Evolutionary conservation across 2,888 invertebrate genomes (phyloP), one percentile per base, ranked within the genome.

Genomic region (Spatulosminthurus flaviceps): DNA sequence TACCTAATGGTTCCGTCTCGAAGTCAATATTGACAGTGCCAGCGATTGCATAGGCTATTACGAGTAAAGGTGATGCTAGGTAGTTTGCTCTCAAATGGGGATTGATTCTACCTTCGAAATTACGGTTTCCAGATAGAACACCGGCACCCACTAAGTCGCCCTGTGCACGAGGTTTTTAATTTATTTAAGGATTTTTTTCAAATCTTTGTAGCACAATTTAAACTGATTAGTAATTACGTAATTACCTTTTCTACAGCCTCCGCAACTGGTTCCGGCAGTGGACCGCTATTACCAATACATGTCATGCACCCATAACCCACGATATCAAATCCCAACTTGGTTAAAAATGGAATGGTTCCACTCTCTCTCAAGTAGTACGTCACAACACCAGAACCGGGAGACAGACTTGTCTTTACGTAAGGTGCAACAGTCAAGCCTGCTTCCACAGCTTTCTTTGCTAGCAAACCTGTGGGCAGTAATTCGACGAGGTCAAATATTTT

Each of bases 291-390:
- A 0, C 98, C 98, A 85, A 99, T 99, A 87, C 99, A 99, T 0
- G 98, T 98, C 98, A 98, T 98, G 88, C 99, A 99, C 0, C 98
- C 98, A 87, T 98, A 99, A n/a, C 98, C 98, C 0, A 98, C 97
- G 71, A 96, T 93, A 87, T 95, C 92, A 87, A 98, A 99, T 9
- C 98, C 98, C 0, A 98, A 89, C 87, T 93, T 90, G 85, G 93
- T 92, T 78, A 98, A 88, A 86, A 93, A 93, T 0, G 96, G 95
- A 21, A 95, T 91, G 0, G 98, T 97, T 0, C 97, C 97, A 0
- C 96, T 96, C 87, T 97, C 96, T 87, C 91, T 89, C 9, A 95
- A 88, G 87, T 95, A 95, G 87, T 96, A 96, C 0, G 96, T 96
- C 29, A 97, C 97, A 0, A 97, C 97, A 0, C 96, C 96, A 21